Evolutionary conservation across 1,140 invertebrate genomes (phyloP).

Genomic region (Aphis gossypii): DNA sequence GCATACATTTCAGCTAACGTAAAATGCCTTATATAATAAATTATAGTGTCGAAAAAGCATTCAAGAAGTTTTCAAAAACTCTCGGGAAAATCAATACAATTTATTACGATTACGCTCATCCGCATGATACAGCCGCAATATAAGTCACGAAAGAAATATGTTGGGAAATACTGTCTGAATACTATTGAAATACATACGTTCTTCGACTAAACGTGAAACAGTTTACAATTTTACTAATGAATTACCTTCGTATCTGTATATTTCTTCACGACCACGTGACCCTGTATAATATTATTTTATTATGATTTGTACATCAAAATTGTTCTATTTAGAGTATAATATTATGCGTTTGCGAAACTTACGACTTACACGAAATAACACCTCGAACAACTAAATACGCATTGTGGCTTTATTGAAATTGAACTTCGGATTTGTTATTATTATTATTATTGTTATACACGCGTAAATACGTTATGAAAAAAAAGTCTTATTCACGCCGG

Average conservation of each 20-base stretch:
- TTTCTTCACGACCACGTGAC: not conserved
- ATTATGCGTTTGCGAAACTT: not conserved
- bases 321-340: not conserved
- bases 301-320: not conserved
- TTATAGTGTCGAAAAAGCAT: not conserved
- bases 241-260: not conserved
- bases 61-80: not conserved
- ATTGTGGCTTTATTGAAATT: not conserved
- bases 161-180: not conserved
- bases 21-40: not conserved
- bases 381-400: not conserved
- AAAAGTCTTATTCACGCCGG: no score
- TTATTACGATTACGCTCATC: not conserved
- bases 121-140: not conserved
- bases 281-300: no score
- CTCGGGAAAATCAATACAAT: not conserved
- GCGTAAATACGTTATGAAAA: no score
- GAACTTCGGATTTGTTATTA: not conserved
- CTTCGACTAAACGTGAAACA: not conserved
- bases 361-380: not conserved
- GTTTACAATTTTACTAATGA: not conserved
- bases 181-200: not conserved
- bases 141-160: not conserved
- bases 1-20: not conserved
- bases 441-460: no score